phyloP scores from a whole-genome alignment of 1,140 invertebrate genomes.

The Agrilus planipennis region DNA sequence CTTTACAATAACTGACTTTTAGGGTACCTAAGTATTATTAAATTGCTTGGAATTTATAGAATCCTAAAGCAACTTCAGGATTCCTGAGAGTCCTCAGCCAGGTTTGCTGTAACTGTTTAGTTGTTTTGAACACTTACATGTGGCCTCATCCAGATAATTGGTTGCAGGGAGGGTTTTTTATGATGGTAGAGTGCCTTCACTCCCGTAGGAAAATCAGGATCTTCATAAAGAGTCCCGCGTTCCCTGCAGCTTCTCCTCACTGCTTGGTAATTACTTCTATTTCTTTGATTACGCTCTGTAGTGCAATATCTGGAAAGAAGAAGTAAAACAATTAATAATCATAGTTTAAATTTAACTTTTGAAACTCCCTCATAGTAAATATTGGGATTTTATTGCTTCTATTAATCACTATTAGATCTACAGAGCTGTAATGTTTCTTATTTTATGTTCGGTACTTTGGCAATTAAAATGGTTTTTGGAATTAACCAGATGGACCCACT shows the following conservation, averaged over 20 bases:
- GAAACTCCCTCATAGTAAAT: neutral
- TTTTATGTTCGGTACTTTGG: too few relatives aligned
- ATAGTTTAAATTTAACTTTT: neutral
- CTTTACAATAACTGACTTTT: too few relatives aligned
- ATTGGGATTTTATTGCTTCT: too few relatives aligned
- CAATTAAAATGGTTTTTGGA: too few relatives aligned
- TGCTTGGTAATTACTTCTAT: constrained; percentile 38
- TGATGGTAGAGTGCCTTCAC: constrained; percentile 44
- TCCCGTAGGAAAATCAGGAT: constrained; percentile 51
- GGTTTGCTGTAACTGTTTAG: too few relatives aligned
- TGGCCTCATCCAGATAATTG: constrained; percentile 48
- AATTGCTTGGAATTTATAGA: too few relatives aligned
- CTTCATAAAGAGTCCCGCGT: constrained; percentile 49
- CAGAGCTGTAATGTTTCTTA: too few relatives aligned
- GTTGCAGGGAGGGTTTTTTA: constrained; percentile 41
- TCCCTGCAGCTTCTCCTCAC: constrained; percentile 44
- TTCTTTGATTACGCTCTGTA: constrained; percentile 38
- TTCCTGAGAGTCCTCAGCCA: too few relatives aligned
- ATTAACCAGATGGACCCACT: too few relatives aligned
- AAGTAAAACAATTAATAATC: constrained; percentile 2
- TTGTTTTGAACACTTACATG: constrained; percentile 48
- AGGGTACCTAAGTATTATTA: too few relatives aligned
- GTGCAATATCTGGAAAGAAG: constrained; percentile 42
- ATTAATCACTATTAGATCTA: constrained; percentile 13
- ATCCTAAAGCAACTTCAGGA: too few relatives aligned